Conservation (phyloP, 2,113 vertebrate species). For the Myocastor coypus region DNA sequence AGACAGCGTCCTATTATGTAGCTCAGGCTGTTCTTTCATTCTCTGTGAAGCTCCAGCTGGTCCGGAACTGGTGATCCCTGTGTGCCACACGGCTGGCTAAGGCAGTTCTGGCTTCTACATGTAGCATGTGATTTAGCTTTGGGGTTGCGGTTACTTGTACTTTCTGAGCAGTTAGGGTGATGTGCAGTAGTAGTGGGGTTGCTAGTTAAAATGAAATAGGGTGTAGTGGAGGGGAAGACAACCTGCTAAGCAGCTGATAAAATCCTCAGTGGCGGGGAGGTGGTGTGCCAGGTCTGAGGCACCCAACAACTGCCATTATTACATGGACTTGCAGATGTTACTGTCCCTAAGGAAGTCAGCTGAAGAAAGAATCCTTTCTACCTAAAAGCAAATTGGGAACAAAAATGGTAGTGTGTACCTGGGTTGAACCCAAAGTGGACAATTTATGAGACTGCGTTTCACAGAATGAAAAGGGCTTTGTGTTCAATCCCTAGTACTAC, state of each 20-base stretch:
- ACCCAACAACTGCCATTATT: not conserved
- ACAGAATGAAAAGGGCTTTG: not conserved
- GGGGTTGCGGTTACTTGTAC: not conserved
- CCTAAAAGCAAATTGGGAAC: slow-evolving; percentile 7
- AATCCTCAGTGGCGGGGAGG: not conserved
- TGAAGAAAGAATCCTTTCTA: not conserved
- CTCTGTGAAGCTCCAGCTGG: not conserved
- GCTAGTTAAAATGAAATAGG: not conserved
- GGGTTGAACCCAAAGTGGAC: not conserved
- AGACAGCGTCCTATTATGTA: not conserved
- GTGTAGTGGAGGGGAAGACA: slow-evolving; percentile 3
- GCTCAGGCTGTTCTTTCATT: not conserved
- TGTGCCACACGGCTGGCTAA: not conserved
- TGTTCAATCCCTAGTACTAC: not conserved
- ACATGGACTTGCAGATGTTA: not conserved
- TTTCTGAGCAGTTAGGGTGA: not conserved
- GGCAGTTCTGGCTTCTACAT: not conserved
- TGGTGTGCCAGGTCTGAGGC: not conserved
- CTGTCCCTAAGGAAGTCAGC: not conserved
- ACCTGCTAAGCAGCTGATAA: slow-evolving; percentile 14
- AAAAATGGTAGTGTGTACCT: not conserved
- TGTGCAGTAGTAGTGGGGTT: not conserved
- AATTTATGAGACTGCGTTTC: not conserved
- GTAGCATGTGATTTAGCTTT: not conserved
- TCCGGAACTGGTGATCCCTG: not conserved